A percentile compares a stretch with the other conserved stretches of the same genome.
phyloP scores from a whole-genome alignment of 2,113 vertebrate genomes.

The Chionomys nivalis region DNA sequence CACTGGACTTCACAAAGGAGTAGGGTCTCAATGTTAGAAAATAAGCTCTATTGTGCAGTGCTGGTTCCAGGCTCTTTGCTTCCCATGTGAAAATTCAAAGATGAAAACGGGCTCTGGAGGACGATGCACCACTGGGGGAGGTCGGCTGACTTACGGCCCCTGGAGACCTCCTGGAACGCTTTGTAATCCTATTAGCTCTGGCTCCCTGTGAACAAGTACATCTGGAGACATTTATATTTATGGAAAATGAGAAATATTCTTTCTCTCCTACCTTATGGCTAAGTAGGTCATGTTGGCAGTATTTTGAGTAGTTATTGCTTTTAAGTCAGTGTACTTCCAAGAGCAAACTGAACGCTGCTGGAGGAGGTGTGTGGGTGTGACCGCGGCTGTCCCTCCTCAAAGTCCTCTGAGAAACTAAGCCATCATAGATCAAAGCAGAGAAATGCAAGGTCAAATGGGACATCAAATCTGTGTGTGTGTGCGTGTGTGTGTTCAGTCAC shows the following conservation, averaged over 20 bases:
- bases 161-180: conserved; percentile 57
- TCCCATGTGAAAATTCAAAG: neutral
- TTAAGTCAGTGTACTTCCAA: conserved; percentile 23
- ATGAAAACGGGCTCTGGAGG: conserved; percentile 43
- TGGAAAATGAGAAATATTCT: conserved; percentile 77
- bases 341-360: neutral
- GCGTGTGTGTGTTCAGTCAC: neutral
- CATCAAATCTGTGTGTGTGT: neutral
- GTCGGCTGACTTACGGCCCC: conserved; percentile 65
- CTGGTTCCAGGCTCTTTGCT: neutral
- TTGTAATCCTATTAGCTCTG: conserved; percentile 54
- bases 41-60: neutral
- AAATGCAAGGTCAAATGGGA: conserved; percentile 41
- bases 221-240: conserved; percentile 81
- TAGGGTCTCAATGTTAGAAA: neutral
- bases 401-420: conserved; percentile 2
- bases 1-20: neutral
- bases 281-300: conserved; percentile 77
- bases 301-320: conserved; percentile 54
- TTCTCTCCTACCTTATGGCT: conserved; percentile 76
- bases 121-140: neutral
- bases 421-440: neutral
- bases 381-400: neutral
- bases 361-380: neutral
- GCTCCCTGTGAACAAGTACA: conserved; percentile 74